phyloP scores from a whole-genome alignment of 2,888 invertebrate genomes.

The Rhagonycha fulva region DNA sequence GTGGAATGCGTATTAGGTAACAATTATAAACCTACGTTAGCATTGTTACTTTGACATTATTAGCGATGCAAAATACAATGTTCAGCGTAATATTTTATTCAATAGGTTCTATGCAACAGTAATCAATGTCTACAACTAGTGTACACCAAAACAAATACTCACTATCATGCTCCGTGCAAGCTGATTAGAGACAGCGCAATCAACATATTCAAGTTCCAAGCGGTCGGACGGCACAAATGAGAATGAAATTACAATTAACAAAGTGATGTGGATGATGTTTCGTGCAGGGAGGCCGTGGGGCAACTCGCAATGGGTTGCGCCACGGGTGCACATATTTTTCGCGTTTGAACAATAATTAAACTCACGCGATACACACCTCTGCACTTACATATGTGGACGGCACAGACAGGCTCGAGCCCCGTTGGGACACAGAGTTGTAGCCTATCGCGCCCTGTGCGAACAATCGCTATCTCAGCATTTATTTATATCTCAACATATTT shows the following conservation, averaged over 20 bases:
- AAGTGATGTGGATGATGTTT: conserved; percentile 40
- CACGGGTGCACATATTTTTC: conserved; percentile 39
- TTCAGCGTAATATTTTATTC: conserved; percentile 20
- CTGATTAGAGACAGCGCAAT: conserved; percentile 71
- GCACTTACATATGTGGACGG: conserved; percentile 71
- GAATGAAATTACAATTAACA: conserved; percentile 49
- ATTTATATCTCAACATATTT: conserved; percentile 16
- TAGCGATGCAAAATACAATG: conserved; percentile 23
- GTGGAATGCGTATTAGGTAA: conserved; percentile 21
- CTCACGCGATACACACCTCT: conserved; percentile 31
- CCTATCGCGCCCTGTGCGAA: conserved; percentile 56
- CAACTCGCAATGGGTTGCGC: conserved; percentile 33
- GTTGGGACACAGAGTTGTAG: conserved; percentile 57
- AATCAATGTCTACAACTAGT: conserved; percentile 7
- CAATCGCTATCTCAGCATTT: conserved; percentile 63
- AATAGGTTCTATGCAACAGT: conserved; percentile 5
- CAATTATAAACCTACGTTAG: conserved; percentile 16
- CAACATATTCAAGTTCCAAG: conserved; percentile 57
- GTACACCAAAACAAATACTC: conserved; percentile 62
- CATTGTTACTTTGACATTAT: conserved; percentile 8
- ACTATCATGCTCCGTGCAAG: conserved; percentile 92
- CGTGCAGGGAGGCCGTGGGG: conserved; percentile 36
- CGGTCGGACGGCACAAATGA: conserved; percentile 54
- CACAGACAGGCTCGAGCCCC: conserved; percentile 83
- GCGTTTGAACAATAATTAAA: conserved; percentile 39